A percentile compares a stretch with the other conserved stretches of the same genome.
phyloP scores from a whole-genome alignment of 1,140 invertebrate genomes.

The Thalassaphorura encarpata region DNA sequence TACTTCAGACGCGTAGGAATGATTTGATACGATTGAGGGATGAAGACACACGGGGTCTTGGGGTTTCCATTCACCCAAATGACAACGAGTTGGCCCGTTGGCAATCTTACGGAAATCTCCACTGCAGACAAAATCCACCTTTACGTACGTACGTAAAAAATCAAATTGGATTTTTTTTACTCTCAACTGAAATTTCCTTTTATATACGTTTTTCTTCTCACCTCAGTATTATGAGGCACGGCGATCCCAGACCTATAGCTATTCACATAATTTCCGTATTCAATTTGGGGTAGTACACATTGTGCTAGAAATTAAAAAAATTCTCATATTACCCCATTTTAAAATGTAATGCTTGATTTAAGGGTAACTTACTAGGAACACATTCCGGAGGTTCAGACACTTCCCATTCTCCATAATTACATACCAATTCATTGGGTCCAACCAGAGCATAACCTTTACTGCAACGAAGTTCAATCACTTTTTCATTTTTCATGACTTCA shows the following conservation, averaged over 20 bases:
- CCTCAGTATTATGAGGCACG: conserved; percentile 58
- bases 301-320: conserved; percentile 44
- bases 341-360: not conserved
- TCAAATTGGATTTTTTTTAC: too few relatives aligned
- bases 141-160: not conserved
- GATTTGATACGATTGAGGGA: conserved; percentile 22
- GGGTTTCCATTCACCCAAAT: conserved; percentile 54
- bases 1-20: conserved; percentile 20
- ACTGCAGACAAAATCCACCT: conserved; percentile 39
- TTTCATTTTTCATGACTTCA: conserved; percentile 48
- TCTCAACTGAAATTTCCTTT: too few relatives aligned
- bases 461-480: conserved; percentile 55
- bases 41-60: conserved; percentile 45
- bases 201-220: too few relatives aligned
- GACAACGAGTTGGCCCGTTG: conserved; percentile 48
- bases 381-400: conserved; percentile 57
- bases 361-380: conserved; percentile 47
- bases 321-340: conserved; percentile 6
- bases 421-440: conserved; percentile 57
- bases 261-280: conserved; percentile 59
- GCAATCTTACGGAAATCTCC: conserved; percentile 44
- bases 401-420: conserved; percentile 68
- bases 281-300: conserved; percentile 59
- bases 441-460: conserved; percentile 52
- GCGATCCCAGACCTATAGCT: conserved; percentile 65